Conservation (phyloP, 2,113 vertebrate genomes). For the Anser brachyrhynchus region DNA sequence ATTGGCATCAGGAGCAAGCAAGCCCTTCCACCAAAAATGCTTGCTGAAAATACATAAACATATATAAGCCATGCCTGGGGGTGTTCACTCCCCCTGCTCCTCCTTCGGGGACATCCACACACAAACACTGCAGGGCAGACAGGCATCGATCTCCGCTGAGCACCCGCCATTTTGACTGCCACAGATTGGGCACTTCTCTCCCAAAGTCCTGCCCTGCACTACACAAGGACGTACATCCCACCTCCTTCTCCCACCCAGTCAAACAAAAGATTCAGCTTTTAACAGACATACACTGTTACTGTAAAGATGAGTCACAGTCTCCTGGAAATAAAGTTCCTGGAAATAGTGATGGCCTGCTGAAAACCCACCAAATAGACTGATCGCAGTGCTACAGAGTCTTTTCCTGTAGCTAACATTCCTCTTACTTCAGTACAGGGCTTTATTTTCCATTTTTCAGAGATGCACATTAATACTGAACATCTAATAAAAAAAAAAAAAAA, state of each 20-base stretch:
- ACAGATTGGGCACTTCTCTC: not conserved
- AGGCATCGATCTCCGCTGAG: not conserved
- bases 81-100: fast-evolving
- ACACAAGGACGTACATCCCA: not conserved
- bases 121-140: not conserved
- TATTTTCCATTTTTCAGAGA: not conserved
- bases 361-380: not conserved
- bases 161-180: not conserved
- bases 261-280: not conserved
- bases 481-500: not conserved
- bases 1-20: not conserved
- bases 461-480: not conserved
- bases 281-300: not conserved
- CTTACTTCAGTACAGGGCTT: not conserved
- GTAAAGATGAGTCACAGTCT: not conserved
- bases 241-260: not conserved
- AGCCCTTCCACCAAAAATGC: too few species aligned
- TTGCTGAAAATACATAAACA: not conserved
- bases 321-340: not conserved
- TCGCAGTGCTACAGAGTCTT: not conserved
- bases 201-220: not conserved
- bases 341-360: not conserved
- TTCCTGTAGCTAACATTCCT: not conserved
- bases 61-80: not conserved
- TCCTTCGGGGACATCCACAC: not conserved